phyloP scores from a whole-genome alignment of 1,140 invertebrate species.

The Listronotus bonariensis region DNA sequence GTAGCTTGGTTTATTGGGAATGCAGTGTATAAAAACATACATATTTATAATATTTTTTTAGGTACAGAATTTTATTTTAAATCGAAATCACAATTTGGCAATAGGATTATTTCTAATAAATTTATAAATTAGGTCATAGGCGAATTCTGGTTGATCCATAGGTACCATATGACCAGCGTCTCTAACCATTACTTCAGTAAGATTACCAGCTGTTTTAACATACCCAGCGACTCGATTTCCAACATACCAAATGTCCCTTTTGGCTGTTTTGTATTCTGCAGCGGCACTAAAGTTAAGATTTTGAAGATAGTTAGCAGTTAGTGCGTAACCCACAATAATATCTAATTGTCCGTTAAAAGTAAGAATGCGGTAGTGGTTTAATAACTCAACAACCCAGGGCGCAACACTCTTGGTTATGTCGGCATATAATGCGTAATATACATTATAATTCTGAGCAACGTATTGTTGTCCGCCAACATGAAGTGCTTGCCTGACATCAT shows the following conservation, averaged over 20 bases:
- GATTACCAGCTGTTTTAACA: slow-evolving; percentile 67
- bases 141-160: slow-evolving; percentile 74
- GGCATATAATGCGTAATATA: slow-evolving; percentile 67
- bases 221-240: slow-evolving; percentile 73
- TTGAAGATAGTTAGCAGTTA: slow-evolving; percentile 72
- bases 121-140: slow-evolving; percentile 72
- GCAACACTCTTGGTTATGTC: slow-evolving; percentile 85
- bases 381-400: slow-evolving; percentile 72
- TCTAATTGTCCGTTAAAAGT: slow-evolving; percentile 85
- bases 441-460: slow-evolving; percentile 57
- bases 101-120: slow-evolving; percentile 65
- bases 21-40: too few relatives aligned
- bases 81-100: too few relatives aligned
- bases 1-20: too few relatives aligned
- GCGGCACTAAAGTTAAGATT: slow-evolving; percentile 68
- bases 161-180: slow-evolving; percentile 65
- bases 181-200: too few relatives aligned
- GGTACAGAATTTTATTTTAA: too few relatives aligned
- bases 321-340: slow-evolving; percentile 79
- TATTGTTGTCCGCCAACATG: slow-evolving; percentile 59
- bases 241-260: slow-evolving; percentile 67
- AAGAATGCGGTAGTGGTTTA: slow-evolving; percentile 67
- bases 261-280: slow-evolving; percentile 65
- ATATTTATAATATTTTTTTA: too few relatives aligned
- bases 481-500: slow-evolving; percentile 60